Percentiles rank a stretch among this genome's conserved stretches.
phyloP scores from a whole-genome alignment of 1,140 invertebrate genomes.

The Lepidostoma basale region DNA sequence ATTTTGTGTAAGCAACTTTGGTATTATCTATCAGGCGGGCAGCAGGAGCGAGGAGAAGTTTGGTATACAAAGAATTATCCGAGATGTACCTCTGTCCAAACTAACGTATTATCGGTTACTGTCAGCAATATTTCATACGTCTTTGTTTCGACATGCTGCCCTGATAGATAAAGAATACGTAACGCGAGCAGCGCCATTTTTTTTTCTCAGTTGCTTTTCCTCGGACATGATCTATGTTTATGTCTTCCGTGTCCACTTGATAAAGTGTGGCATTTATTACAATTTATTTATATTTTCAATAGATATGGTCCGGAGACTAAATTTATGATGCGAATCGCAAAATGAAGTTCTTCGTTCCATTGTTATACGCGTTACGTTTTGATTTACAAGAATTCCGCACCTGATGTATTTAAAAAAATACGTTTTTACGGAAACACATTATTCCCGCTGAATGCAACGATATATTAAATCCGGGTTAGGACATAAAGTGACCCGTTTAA shows the following conservation, averaged over 20 bases:
- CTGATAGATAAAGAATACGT: constrained; percentile 46
- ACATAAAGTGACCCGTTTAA: constrained; percentile 3
- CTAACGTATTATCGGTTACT: constrained; percentile 43
- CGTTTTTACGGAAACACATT: not conserved
- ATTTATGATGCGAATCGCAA: not conserved
- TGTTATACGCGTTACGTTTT: not conserved
- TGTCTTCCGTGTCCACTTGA: constrained; percentile 31
- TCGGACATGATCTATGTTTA: constrained; percentile 42
- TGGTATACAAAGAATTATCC: constrained; percentile 30
- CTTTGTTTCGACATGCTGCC: constrained; percentile 45
- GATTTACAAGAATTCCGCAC: no score
- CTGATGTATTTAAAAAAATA: not conserved
- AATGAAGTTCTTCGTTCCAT: no score
- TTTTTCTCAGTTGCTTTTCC: constrained; percentile 17
- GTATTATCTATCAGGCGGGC: constrained; percentile 44
- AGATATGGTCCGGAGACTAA: not conserved
- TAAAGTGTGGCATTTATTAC: constrained; percentile 40
- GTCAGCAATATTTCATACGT: constrained; percentile 46
- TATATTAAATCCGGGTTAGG: constrained; percentile 10
- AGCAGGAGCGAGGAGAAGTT: constrained; percentile 24
- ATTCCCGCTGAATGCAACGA: not conserved
- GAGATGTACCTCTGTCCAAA: constrained; percentile 29
- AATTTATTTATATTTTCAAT: constrained; percentile 40
- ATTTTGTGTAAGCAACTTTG: constrained; percentile 46
- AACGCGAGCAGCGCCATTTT: constrained; percentile 31